A percentile compares a stretch with the other conserved stretches of the same genome.
Evolutionary conservation across 2,888 invertebrate species (phyloP).

Genomic region (Lomographa bimaculata): DNA sequence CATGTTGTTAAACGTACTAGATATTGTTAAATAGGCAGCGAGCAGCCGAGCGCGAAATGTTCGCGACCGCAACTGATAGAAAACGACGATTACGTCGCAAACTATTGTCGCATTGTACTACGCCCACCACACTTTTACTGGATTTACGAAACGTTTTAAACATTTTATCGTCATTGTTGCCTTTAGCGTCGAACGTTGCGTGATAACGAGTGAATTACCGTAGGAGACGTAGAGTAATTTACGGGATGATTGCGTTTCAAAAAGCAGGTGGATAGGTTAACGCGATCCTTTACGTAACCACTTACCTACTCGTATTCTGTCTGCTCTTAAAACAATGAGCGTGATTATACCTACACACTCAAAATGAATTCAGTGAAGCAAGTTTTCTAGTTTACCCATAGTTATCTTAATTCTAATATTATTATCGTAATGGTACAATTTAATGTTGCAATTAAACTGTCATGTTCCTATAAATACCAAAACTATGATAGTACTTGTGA

Average conservation of each 20-base stretch:
- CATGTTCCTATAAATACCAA: too few relatives aligned
- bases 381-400: too few relatives aligned
- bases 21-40: conserved; percentile 34
- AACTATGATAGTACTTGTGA: too few relatives aligned
- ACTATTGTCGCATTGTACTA: conserved; percentile 75
- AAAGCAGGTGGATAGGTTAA: conserved; percentile 8
- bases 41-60: conserved; percentile 71
- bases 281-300: conserved; percentile 5
- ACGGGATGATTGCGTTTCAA: conserved; percentile 25
- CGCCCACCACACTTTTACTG: conserved; percentile 76
- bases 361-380: too few relatives aligned
- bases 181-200: conserved; percentile 57
- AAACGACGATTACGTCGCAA: conserved; percentile 75
- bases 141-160: conserved; percentile 73
- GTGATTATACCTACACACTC: too few relatives aligned
- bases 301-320: too few relatives aligned
- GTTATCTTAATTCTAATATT: too few relatives aligned
- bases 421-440: too few relatives aligned
- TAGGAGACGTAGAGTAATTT: conserved; percentile 40
- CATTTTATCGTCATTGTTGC: conserved; percentile 58
- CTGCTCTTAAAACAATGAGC: too few relatives aligned
- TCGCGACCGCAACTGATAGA: conserved; percentile 79
- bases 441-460: too few relatives aligned
- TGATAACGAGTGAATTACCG: conserved; percentile 62
- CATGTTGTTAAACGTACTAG: conserved; percentile 43